phyloP scores from a whole-genome alignment of 2,888 invertebrate genomes.

The Watsonalla cultraria region DNA sequence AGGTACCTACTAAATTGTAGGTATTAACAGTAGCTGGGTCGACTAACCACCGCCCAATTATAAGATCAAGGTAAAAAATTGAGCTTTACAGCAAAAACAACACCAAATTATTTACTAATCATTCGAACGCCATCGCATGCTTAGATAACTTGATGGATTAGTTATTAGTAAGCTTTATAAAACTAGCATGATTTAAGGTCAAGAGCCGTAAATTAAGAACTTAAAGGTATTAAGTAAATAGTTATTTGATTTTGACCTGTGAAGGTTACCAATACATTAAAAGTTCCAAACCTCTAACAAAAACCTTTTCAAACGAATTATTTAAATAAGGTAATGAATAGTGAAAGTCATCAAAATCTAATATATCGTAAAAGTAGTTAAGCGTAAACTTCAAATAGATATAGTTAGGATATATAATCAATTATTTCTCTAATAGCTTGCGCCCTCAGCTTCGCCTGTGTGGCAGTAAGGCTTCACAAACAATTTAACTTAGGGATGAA shows the following conservation, averaged over 20 bases:
- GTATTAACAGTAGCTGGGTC: too few species aligned
- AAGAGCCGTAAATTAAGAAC: slow-evolving; percentile 7
- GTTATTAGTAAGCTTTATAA: slow-evolving; percentile 10
- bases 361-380: too few species aligned
- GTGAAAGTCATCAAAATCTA: neutral
- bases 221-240: neutral
- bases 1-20: too few species aligned
- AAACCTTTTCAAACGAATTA: too few species aligned
- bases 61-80: neutral
- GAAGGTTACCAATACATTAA: neutral
- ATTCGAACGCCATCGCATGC: slow-evolving; percentile 16
- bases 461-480: too few species aligned
- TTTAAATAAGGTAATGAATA: neutral
- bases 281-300: neutral
- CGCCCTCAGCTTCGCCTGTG: too few species aligned
- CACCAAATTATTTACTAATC: slow-evolving; percentile 2
- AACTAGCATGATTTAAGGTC: slow-evolving; percentile 5
- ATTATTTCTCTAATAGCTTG: too few species aligned
- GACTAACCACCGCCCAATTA: too few species aligned
- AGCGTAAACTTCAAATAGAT: too few species aligned
- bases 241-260: slow-evolving; percentile 2
- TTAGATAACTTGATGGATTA: slow-evolving; percentile 25
- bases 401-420: too few species aligned
- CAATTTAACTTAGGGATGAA: too few species aligned
- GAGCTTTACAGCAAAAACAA: neutral